Evolutionary conservation across 2,888 invertebrate genomes (phyloP), one percentile per base, ranked within the genome.

Genomic region (Caenorhabditis macrosperma): DNA sequence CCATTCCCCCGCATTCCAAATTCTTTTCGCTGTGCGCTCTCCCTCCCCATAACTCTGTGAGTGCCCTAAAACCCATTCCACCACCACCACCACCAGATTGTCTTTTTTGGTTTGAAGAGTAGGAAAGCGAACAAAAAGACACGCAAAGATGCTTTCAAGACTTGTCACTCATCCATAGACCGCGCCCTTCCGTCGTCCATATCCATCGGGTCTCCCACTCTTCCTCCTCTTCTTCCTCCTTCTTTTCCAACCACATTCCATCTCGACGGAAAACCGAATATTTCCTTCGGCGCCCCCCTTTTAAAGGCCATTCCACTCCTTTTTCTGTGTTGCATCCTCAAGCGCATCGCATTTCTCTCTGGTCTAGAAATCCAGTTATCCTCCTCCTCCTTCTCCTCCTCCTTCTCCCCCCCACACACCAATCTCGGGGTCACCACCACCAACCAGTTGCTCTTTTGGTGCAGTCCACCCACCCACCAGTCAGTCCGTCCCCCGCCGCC

Each of bases 101-200:
- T 63, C 72, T 50, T 67, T 33, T 72, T 63, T 17, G 33, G 33
- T 57, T n/a, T 17, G 9, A 15, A n/a, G n/a, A 57, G 64, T 64
- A 35, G 50, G 41, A 41, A 46, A 64, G 54, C 22, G 71, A 74
- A 74, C 74, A 74, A 74, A 74, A 74, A 74, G 74, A 74, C 74
- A 74, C 74, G 74, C 74, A 59, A 74, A 67, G 66, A 67, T 67
- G 66, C 61, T 75, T 75, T 67, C 66, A 75, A 75, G 75, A 75
- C 75, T 75, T 69, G 77, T 77, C 68, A 69, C 77, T 68, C 68
- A 68, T 69, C 69, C 77, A 63, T 64, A 64, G 69, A 61, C 59
- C 71, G 41, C 64, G 48, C 72, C 64, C 48, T 55, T 63, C 63
- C 48, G 48, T 24, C 24, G 10, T 35, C 68, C 24, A 64, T 74